Percentiles rank a stretch among this genome's conserved stretches.
These are phyloP conservation scores for Ophonus ardosiacus DNA, from an alignment of 2,888 invertebrate genomes.

Conservation along the genomic window DNA sequence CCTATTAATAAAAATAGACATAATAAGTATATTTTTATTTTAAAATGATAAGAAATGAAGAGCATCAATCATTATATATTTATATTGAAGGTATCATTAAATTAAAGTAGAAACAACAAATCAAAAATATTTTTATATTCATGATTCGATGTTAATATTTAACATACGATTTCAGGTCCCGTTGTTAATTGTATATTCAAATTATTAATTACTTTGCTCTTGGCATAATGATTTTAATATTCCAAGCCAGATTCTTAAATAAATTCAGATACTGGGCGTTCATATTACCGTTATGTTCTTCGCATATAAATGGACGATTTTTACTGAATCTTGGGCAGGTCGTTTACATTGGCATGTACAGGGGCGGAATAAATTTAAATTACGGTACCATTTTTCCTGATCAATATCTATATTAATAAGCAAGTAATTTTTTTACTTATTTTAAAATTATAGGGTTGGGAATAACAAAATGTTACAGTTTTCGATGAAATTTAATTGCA, in stretches of 20 bases:
- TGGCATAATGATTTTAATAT: slow-evolving; percentile 44
- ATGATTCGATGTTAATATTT: slow-evolving; percentile 5
- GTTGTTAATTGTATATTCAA: slow-evolving; percentile 44
- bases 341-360: slow-evolving; percentile 52
- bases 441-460: slow-evolving; percentile 39
- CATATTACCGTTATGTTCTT: neutral
- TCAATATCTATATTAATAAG: slow-evolving; percentile 47
- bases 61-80: slow-evolving; percentile 24
- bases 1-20: neutral
- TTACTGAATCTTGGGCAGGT: slow-evolving; percentile 8
- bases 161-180: slow-evolving; percentile 22
- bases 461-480: slow-evolving; percentile 9
- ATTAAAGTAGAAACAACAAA: slow-evolving; percentile 6
- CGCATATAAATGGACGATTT: slow-evolving; percentile 34
- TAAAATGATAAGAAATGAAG: neutral
- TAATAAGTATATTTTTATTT: neutral
- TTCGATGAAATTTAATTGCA: neutral
- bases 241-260: slow-evolving; percentile 27
- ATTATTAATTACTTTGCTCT: slow-evolving; percentile 46
- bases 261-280: slow-evolving; percentile 10
- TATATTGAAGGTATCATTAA: slow-evolving; percentile 33
- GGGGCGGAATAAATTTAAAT: slow-evolving; percentile 49
- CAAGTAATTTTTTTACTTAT: slow-evolving; percentile 41
- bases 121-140: slow-evolving; percentile 35
- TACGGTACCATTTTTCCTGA: slow-evolving; percentile 39